These are phyloP conservation scores for Mercenaria mercenaria DNA, from an alignment of 1,140 invertebrate genomes.

Conservation along the genomic window DNA sequence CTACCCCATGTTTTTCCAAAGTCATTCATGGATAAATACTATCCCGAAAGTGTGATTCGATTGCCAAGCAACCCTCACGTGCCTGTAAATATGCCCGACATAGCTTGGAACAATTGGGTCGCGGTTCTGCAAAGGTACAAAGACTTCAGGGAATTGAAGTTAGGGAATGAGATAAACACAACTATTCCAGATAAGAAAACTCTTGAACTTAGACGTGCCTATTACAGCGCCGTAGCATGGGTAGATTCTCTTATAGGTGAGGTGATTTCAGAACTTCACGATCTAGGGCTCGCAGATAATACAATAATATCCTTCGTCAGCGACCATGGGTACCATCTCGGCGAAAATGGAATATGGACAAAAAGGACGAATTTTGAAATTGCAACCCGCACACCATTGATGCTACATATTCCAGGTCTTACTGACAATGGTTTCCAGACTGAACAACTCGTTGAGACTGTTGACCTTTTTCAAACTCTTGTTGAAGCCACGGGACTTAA, in stretches of 20 bases:
- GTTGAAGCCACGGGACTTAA: slow-evolving; percentile 90
- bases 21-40: slow-evolving; percentile 32
- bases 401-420: slow-evolving; percentile 28
- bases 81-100: slow-evolving; percentile 56
- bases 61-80: slow-evolving; percentile 21
- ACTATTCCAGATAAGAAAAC: slow-evolving; percentile 54
- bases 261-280: slow-evolving; percentile 89
- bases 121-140: not conserved
- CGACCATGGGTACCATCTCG: slow-evolving; percentile 96
- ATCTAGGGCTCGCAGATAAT: slow-evolving; percentile 86
- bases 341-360: slow-evolving; percentile 94
- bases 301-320: slow-evolving; percentile 93
- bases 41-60: slow-evolving; percentile 38
- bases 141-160: slow-evolving; percentile 27
- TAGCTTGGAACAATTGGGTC: slow-evolving; percentile 63
- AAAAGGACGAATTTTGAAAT: slow-evolving; percentile 95
- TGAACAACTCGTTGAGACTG: slow-evolving; percentile 89
- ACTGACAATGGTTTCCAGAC: slow-evolving; percentile 77
- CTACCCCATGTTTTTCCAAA: slow-evolving; percentile 71
- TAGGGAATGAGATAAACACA: slow-evolving; percentile 29
- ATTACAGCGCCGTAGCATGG: slow-evolving; percentile 92
- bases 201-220: slow-evolving; percentile 83
- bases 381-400: slow-evolving; percentile 81
- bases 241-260: slow-evolving; percentile 92
- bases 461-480: slow-evolving; percentile 94